Conservation (phyloP, 2,113 vertebrate species). For the Odobenus rosmarus region DNA sequence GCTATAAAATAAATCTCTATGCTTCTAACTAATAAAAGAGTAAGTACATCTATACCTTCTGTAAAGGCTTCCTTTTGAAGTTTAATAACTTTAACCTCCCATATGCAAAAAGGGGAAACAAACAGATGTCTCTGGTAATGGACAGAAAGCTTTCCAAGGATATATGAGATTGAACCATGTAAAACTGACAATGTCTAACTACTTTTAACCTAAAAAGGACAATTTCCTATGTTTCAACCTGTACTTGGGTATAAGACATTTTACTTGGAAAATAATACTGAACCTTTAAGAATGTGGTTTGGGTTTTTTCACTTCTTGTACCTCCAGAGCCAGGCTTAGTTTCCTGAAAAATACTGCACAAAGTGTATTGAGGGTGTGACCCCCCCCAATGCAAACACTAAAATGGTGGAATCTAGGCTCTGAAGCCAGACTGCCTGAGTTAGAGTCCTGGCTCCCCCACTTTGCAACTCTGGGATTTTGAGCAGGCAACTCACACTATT, state of each 20-base stretch:
- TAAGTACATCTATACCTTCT: background rate
- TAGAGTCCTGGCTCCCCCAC: background rate
- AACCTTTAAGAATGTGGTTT: background rate
- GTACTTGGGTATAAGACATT: background rate
- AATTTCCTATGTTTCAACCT: background rate
- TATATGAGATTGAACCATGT: background rate
- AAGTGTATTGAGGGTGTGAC: background rate
- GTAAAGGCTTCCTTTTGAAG: background rate
- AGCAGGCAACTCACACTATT: background rate
- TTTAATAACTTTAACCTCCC: background rate
- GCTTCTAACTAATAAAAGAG: background rate
- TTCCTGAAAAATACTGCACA: background rate
- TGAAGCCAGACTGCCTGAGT: background rate
- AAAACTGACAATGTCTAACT: background rate
- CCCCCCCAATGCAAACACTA: fast-evolving
- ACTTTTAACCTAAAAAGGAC: background rate
- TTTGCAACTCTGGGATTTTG: background rate
- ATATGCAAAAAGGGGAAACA: background rate
- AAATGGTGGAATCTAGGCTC: background rate
- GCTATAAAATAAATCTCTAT: background rate
- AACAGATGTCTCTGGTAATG: background rate
- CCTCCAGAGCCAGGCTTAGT: background rate
- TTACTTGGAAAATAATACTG: background rate
- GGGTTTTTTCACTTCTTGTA: background rate
- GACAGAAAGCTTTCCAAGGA: background rate